A percentile compares a stretch with the other conserved stretches of the same genome.
Evolutionary conservation across 2,113 vertebrate species (phyloP).

Genomic region (Phyllostomus discolor): DNA sequence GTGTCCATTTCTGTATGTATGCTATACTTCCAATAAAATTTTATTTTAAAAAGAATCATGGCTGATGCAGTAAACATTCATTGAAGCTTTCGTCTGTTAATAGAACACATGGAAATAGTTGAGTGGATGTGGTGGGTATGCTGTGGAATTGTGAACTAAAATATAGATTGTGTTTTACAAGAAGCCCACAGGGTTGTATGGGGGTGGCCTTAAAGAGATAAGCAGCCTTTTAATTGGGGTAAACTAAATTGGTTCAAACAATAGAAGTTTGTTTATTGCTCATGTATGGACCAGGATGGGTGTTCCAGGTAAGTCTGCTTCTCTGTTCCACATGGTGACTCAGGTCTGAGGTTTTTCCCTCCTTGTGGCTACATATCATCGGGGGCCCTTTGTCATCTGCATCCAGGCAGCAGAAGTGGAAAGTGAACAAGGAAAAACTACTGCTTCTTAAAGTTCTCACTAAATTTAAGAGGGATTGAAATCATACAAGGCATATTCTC

Average conservation of each 20-base stretch:
- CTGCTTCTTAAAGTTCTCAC: neutral
- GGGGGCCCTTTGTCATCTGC: neutral
- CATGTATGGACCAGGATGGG: neutral
- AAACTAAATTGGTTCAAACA: neutral
- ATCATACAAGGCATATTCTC: neutral
- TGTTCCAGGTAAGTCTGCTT: neutral
- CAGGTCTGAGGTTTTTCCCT: neutral
- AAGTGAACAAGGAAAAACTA: neutral
- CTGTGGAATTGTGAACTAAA: neutral
- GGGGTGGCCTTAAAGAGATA: neutral
- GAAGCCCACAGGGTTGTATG: neutral
- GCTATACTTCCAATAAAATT: conserved; percentile 21
- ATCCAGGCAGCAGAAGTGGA: neutral
- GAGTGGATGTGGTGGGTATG: neutral
- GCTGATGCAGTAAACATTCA: neutral
- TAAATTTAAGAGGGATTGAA: neutral
- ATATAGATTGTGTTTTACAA: neutral
- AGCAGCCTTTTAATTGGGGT: neutral
- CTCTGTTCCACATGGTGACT: neutral
- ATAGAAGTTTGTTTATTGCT: neutral
- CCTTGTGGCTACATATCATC: neutral
- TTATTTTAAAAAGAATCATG: neutral
- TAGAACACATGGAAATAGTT: neutral
- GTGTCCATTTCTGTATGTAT: neutral
- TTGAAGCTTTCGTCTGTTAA: neutral